Base-by-base conservation (phyloP, 1,140 invertebrate species). In the Trichonephila inaurata region DNA sequence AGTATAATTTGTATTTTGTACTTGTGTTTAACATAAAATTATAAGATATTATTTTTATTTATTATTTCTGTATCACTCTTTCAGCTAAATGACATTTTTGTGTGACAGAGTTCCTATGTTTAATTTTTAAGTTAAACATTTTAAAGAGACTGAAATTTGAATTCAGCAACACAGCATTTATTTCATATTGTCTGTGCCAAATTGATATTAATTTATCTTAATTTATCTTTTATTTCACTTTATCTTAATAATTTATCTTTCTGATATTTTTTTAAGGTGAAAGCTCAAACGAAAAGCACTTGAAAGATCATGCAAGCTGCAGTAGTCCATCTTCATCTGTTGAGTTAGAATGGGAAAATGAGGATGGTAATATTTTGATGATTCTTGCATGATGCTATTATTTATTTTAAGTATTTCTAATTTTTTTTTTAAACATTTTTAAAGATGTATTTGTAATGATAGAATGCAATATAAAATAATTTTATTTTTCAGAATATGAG, bases 291-390 rank as follows among this genome's bases (percentile, higher is more conserved):
- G 58, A 61, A 14, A 82, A 44, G 2, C 88, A 72, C 40, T 10
- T 44, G 44, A 91, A 91, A 82, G 69, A 91, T 19, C 44, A 60
- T 24, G 89, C 85, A 24, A 94, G 44, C 12, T 62, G 94, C 58
- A 83, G 82, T 58, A 97, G 96, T 94, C 96, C 96, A 88, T 96
- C 96, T 44, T 97, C 96, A 89, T 97, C 96, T 10, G 94, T 97
- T 77, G 97, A 97, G 95, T 95, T 97, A 94, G 96, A 97, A 95
- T 97, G 97, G 97, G 97, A 97, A 95, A 96, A 97, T 94, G 96
- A 97, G 96, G 96, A 90, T 83, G 91, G 72, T 94, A 94, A 66
- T 51, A 10, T 10, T 51, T 51, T 51, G 51, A 10, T 7, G 51
- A 7, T 51, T 51, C 7, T 5, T 51, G 51, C 51, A 51, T 51